Evolutionary conservation across 2,888 invertebrate genomes (phyloP).

Genomic region (Oxycera nigricornis): DNA sequence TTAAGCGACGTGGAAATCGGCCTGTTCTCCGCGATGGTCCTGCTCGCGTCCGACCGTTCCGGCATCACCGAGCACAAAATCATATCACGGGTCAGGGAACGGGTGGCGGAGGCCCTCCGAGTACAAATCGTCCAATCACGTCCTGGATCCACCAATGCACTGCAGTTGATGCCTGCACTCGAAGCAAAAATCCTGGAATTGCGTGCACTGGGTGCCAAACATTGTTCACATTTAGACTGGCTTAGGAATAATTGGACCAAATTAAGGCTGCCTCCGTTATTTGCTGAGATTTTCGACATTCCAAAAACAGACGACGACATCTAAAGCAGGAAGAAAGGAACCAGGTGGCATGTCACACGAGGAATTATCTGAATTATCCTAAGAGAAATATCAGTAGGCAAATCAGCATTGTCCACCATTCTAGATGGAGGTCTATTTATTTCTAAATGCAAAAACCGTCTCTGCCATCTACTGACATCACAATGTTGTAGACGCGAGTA

Average conservation of each 20-base stretch:
- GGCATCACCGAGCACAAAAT: conserved; percentile 82
- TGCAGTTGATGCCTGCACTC: conserved; percentile 62
- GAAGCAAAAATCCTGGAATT: conserved; percentile 77
- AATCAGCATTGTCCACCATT: neutral
- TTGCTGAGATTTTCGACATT: conserved; percentile 97
- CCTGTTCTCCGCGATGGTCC: conserved; percentile 83
- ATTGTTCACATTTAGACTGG: conserved; percentile 87
- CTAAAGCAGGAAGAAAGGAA: conserved; percentile 47
- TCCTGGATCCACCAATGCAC: conserved; percentile 58
- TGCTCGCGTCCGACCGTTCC: conserved; percentile 80
- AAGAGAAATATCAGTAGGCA: neutral
- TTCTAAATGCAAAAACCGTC: neutral
- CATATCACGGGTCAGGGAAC: conserved; percentile 80
- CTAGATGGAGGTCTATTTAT: neutral
- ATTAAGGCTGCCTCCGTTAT: conserved; percentile 87
- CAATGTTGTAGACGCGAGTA: neutral
- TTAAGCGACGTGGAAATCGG: conserved; percentile 91
- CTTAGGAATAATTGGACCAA: conserved; percentile 88
- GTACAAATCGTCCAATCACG: conserved; percentile 69
- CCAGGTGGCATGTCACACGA: neutral
- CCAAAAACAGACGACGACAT: conserved; percentile 80
- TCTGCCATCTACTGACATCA: conserved; percentile 13
- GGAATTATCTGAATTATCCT: neutral
- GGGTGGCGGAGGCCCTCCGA: conserved; percentile 85
- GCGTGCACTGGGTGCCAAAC: conserved; percentile 79